Conservation (phyloP, 2,113 vertebrate species). For the Oreotragus oreotragus region DNA sequence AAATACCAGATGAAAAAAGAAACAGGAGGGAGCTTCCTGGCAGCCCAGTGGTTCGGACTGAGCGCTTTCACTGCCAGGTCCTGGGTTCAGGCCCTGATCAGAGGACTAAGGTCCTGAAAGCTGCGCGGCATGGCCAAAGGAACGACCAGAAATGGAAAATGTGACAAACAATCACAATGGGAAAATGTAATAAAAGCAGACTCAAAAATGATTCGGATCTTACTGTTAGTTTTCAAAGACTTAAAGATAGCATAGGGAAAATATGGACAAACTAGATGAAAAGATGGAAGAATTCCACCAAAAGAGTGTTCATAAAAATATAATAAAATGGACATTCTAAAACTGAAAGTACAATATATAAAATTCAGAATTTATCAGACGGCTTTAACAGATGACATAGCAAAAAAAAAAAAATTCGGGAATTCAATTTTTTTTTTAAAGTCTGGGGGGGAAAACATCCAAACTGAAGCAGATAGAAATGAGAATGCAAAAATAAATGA, state of each 20-base stretch:
- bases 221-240: not conserved
- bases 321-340: not conserved
- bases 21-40: not conserved
- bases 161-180: not conserved
- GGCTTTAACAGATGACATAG: not conserved
- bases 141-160: not conserved
- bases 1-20: not conserved
- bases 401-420: not conserved
- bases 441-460: not conserved
- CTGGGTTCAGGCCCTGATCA: not conserved
- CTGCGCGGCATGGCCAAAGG: not conserved
- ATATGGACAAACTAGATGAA: no score
- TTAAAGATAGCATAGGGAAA: not conserved
- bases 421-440: not conserved
- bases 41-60: accelerated
- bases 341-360: not conserved
- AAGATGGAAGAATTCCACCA: not conserved
- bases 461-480: not conserved
- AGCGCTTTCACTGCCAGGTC: not conserved
- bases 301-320: not conserved
- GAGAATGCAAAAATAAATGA: not conserved
- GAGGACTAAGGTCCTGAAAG: not conserved
- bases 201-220: not conserved
- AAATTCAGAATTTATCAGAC: not conserved
- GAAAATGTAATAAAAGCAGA: not conserved